These are phyloP conservation scores for Phlogophora meticulosa DNA, from an alignment of 2,888 invertebrate genomes.

Conservation along the genomic window DNA sequence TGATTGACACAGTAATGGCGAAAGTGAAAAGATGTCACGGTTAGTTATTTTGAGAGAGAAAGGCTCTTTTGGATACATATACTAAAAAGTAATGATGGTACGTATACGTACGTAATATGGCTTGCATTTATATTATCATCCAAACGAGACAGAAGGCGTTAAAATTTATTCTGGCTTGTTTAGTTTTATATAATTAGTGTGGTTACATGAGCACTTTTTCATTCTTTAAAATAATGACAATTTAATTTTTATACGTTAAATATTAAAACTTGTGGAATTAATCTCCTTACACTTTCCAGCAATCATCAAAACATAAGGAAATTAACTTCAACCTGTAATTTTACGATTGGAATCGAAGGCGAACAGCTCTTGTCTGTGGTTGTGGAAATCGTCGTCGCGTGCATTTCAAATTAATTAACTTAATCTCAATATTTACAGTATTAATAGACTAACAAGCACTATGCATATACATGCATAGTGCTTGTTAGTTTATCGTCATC, in stretches of 20 bases:
- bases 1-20: conserved; percentile 86
- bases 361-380: conserved; percentile 34
- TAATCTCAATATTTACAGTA: conserved; percentile 17
- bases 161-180: conserved; percentile 49
- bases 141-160: conserved; percentile 53
- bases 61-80: conserved; percentile 78
- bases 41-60: conserved; percentile 86
- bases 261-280: conserved; percentile 10
- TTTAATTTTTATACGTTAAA: conserved; percentile 30
- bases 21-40: conserved; percentile 89
- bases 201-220: conserved; percentile 42
- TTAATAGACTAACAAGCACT: too few relatives aligned
- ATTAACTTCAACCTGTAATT: conserved; percentile 54
- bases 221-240: conserved; percentile 14
- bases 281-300: conserved; percentile 38
- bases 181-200: conserved; percentile 55
- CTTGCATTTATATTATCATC: conserved; percentile 59
- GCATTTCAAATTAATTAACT: conserved; percentile 37
- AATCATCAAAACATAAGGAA: conserved; percentile 58
- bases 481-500: too few relatives aligned
- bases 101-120: conserved; percentile 63
- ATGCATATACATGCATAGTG: too few relatives aligned
- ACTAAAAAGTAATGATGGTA: conserved; percentile 67
- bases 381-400: conserved; percentile 30
- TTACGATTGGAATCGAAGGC: conserved; percentile 61